A percentile compares a stretch with the other conserved stretches of the same genome.
Conservation (phyloP, 2,888 invertebrate genomes). For the Nephrocerus scutellatus region DNA sequence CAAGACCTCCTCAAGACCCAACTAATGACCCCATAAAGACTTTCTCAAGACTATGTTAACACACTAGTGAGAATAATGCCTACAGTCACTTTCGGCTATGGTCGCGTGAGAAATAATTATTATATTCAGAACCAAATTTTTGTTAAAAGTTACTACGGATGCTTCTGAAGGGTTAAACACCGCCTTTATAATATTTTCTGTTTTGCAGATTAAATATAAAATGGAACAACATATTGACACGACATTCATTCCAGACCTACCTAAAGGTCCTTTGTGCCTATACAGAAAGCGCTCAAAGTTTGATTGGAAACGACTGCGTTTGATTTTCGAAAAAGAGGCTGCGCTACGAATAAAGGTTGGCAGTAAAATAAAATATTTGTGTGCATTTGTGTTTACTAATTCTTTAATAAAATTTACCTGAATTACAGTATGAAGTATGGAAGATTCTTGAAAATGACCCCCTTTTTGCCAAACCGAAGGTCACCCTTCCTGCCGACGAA, state of each 20-base stretch:
- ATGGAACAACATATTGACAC: conserved; percentile 48
- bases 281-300: conserved; percentile 76
- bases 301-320: conserved; percentile 77
- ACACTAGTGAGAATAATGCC: too few species aligned
- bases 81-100: too few species aligned
- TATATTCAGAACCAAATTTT: neutral
- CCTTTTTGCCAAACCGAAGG: conserved; percentile 60
- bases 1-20: conserved; percentile 14
- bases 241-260: conserved; percentile 61
- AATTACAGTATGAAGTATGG: conserved; percentile 69
- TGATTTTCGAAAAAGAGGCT: conserved; percentile 72
- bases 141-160: too few species aligned
- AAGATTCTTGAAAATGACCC: conserved; percentile 70
- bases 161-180: too few species aligned
- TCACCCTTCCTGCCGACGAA: conserved; percentile 62
- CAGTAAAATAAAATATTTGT: neutral
- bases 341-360: conserved; percentile 70
- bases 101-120: too few species aligned
- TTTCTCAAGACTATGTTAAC: too few species aligned
- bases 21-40: too few species aligned
- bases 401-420: neutral
- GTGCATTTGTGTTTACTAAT: conserved; percentile 16
- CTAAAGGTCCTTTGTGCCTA: conserved; percentile 61
- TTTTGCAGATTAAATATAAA: too few species aligned
- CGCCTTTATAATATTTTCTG: too few species aligned